Evolutionary conservation across 2,797 vertebrate species (phyloP).

Genomic region (Paratrypauchen microcephalus): DNA sequence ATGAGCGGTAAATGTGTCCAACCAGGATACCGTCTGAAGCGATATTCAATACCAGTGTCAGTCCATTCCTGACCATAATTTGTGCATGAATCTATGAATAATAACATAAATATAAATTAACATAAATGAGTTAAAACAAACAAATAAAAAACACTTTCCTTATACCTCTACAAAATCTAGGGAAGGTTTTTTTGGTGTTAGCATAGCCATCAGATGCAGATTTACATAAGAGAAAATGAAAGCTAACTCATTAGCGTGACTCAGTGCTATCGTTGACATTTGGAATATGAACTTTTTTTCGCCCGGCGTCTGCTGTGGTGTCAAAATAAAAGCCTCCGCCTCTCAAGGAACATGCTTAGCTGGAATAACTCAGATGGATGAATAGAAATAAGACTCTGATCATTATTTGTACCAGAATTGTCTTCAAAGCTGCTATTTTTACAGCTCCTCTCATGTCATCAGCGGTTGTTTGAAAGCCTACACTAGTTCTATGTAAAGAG

Average conservation of each 20-base stretch:
- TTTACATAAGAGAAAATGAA: conserved; percentile 15
- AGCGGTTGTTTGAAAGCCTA: background rate
- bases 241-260: conserved; percentile 31
- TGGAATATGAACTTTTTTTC: conserved; percentile 8
- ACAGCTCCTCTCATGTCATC: background rate
- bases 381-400: conserved; percentile 1
- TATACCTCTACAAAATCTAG: too few relatives aligned
- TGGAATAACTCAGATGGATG: background rate
- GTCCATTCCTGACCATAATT: too few relatives aligned
- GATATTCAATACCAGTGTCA: too few relatives aligned
- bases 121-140: too few relatives aligned
- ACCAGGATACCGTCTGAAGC: too few relatives aligned
- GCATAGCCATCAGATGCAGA: conserved; percentile 16
- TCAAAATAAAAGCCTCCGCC: conserved; percentile 12
- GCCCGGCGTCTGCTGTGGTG: background rate
- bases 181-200: background rate
- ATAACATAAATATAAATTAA: too few relatives aligned
- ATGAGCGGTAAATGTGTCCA: too few relatives aligned
- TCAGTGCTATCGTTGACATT: conserved; percentile 38
- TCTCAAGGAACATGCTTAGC: background rate
- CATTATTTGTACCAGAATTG: background rate
- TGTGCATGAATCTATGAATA: too few relatives aligned
- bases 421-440: background rate
- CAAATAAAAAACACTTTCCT: too few relatives aligned
- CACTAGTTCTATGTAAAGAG: background rate